Conservation (phyloP, 2,888 invertebrate genomes). For the Rhogogaster chlorosoma region DNA sequence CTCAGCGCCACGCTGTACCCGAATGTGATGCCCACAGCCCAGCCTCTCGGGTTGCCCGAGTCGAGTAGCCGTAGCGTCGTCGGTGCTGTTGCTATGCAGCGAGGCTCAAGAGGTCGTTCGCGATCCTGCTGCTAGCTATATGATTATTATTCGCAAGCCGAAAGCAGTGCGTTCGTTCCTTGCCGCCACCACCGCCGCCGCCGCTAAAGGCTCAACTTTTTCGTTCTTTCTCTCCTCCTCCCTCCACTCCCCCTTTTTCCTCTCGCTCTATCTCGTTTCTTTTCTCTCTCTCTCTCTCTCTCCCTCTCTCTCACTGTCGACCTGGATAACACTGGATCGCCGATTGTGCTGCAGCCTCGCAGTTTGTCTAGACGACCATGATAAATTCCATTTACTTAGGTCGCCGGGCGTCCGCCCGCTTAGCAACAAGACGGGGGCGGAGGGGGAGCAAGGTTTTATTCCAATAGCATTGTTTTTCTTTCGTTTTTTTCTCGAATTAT, state of each 20-base stretch:
- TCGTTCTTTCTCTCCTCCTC: background rate
- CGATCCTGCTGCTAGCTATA: slow-evolving; percentile 20
- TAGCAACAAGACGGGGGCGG: slow-evolving; percentile 36
- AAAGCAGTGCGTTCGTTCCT: slow-evolving; percentile 45
- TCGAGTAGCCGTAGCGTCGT: slow-evolving; percentile 4
- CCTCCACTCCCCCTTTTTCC: background rate
- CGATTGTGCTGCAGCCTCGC: slow-evolving; percentile 40
- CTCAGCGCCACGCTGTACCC: slow-evolving; percentile 1
- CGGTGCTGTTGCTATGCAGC: slow-evolving; percentile 41
- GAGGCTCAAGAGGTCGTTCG: slow-evolving; percentile 43
- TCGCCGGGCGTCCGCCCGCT: slow-evolving; percentile 28
- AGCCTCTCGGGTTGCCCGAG: slow-evolving; percentile 7
- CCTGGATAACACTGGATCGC: slow-evolving; percentile 43
- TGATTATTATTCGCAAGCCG: slow-evolving; percentile 48
- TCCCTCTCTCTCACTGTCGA: slow-evolving; percentile 9
- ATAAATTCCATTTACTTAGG: slow-evolving; percentile 51
- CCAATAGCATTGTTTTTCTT: background rate
- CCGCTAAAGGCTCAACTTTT: slow-evolving; percentile 23
- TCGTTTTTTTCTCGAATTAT: background rate
- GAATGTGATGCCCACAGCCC: slow-evolving; percentile 21
- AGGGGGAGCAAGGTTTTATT: background rate
- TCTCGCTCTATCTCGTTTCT: background rate
- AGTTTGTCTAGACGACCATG: slow-evolving; percentile 50
- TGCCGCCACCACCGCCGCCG: slow-evolving; percentile 8
- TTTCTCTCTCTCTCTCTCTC: background rate